phyloP scores from a whole-genome alignment of 1,140 invertebrate species.

The Pseudomyrmex gracilis region DNA sequence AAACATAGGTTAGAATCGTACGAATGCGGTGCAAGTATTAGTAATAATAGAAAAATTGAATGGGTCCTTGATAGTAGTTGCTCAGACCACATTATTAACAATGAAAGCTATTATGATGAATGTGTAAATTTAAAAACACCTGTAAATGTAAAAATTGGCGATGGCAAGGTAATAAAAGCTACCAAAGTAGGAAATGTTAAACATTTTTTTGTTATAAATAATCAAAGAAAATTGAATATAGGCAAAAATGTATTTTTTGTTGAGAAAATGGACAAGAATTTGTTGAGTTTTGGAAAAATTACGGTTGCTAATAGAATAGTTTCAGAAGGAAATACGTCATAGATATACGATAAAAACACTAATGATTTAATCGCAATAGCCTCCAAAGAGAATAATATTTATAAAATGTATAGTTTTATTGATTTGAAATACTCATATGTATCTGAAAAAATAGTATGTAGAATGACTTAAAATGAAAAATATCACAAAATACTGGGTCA shows the following conservation, averaged over 20 bases:
- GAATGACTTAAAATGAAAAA: too few relatives aligned
- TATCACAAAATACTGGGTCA: constrained; percentile 53
- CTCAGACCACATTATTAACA: constrained; percentile 59
- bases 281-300: constrained; percentile 55
- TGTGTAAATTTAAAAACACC: constrained; percentile 43
- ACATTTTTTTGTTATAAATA: constrained; percentile 35
- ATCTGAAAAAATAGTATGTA: constrained; percentile 38
- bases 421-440: constrained; percentile 12
- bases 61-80: constrained; percentile 62
- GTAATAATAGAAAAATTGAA: constrained; percentile 28
- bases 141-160: constrained; percentile 53
- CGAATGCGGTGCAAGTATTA: neutral
- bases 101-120: constrained; percentile 36
- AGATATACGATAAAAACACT: constrained; percentile 45
- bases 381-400: constrained; percentile 36
- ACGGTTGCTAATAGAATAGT: constrained; percentile 45
- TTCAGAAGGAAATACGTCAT: constrained; percentile 37
- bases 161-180: constrained; percentile 47
- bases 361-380: constrained; percentile 23
- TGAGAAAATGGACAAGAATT: constrained; percentile 54
- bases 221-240: constrained; percentile 13
- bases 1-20: neutral
- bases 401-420: constrained; percentile 43
- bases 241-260: constrained; percentile 57
- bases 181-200: constrained; percentile 48